Conservation (phyloP, 2,797 vertebrate species). For the Eidolon dupreanum region DNA sequence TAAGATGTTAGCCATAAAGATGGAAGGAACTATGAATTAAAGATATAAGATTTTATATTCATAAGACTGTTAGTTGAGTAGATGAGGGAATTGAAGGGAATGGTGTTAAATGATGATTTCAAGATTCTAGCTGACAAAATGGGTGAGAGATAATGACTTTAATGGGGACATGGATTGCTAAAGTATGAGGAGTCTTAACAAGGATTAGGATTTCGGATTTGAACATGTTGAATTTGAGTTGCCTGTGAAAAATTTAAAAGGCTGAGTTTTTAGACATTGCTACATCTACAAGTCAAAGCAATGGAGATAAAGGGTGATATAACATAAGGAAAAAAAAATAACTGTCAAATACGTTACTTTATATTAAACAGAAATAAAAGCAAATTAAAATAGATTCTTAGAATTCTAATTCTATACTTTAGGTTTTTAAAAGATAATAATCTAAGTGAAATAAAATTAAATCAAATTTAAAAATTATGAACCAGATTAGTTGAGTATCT, state of each 20-base stretch:
- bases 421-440: neutral
- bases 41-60: neutral
- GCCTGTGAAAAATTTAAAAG: neutral
- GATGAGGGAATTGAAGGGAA: neutral
- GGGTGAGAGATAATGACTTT: neutral
- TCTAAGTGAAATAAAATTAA: neutral
- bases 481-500: neutral
- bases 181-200: neutral
- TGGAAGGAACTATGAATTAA: neutral
- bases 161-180: neutral
- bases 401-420: neutral
- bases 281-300: neutral
- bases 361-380: neutral
- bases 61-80: neutral
- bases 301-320: neutral
- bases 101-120: neutral
- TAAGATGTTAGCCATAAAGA: neutral
- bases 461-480: neutral
- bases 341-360: neutral
- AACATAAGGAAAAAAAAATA: neutral
- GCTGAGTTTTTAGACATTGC: neutral
- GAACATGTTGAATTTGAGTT: neutral
- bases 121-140: neutral
- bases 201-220: neutral
- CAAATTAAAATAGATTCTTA: neutral